A percentile compares a stretch with the other conserved stretches of the same genome.
phyloP scores from a whole-genome alignment of 2,797 vertebrate species.

The Acrossocheilus fasciatus region DNA sequence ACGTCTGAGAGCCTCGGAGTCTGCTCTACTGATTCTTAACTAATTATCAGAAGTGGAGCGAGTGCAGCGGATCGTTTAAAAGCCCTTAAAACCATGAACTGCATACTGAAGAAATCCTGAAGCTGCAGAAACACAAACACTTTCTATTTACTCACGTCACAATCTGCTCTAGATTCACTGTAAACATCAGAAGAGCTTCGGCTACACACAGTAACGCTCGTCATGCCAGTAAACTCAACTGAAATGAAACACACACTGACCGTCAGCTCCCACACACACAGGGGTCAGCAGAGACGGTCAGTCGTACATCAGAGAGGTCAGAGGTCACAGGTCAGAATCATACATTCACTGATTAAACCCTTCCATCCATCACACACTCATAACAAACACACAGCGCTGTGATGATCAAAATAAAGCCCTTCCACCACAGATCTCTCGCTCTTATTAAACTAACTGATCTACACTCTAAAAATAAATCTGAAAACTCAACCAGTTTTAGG shows the following conservation, averaged over 20 bases:
- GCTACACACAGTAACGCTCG: too few species aligned
- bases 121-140: not conserved
- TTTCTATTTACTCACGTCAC: too few species aligned
- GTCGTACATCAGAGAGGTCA: constrained; percentile 25
- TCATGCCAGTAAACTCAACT: too few species aligned
- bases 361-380: not conserved
- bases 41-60: not conserved
- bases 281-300: constrained; percentile 7
- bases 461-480: too few species aligned
- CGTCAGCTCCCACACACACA: constrained; percentile 1
- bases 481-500: too few species aligned
- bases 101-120: not conserved
- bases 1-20: not conserved
- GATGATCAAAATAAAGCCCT: not conserved
- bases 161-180: too few species aligned
- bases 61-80: not conserved
- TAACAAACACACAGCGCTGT: not conserved
- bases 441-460: not conserved
- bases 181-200: too few species aligned
- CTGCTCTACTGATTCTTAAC: not conserved
- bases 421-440: not conserved
- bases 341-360: constrained; percentile 5
- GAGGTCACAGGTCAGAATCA: constrained; percentile 19
- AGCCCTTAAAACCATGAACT: not conserved
- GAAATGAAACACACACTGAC: not conserved